These are phyloP conservation scores for Drosophila neotestacea DNA, from an alignment of 2,888 invertebrate genomes.

Conservation along the genomic window DNA sequence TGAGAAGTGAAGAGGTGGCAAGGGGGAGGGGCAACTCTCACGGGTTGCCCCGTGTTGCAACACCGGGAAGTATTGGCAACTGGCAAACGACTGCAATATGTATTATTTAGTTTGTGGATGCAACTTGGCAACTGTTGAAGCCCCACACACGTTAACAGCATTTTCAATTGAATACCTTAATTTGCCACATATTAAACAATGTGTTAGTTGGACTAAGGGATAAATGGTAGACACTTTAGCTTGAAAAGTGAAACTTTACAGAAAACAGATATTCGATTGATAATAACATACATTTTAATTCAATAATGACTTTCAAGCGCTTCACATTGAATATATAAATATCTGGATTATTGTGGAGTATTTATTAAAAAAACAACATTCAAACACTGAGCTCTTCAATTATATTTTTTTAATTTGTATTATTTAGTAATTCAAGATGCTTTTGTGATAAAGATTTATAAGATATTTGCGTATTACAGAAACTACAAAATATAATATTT, in stretches of 20 bases:
- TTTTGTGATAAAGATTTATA: too few species aligned
- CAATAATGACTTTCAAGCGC: conserved; percentile 12
- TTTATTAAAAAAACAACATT: not conserved
- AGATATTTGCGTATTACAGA: too few species aligned
- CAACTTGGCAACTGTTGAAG: conserved; percentile 48
- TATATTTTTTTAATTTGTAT: too few species aligned
- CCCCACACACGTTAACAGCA: conserved; percentile 34
- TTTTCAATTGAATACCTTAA: conserved; percentile 64
- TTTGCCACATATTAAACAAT: conserved; percentile 56
- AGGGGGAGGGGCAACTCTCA: conserved; percentile 36
- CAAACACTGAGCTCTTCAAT: not conserved
- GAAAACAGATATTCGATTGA: not conserved
- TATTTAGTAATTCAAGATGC: not conserved
- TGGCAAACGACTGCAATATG: conserved; percentile 38
- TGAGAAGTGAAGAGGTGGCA: conserved; percentile 27
- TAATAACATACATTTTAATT: not conserved
- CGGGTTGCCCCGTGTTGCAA: conserved; percentile 52
- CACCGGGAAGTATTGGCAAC: conserved; percentile 65
- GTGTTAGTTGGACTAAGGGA: conserved; percentile 13
- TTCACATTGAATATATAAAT: not conserved
- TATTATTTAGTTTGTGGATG: conserved; percentile 30
- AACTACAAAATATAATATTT: too few species aligned
- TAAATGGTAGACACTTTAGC: not conserved
- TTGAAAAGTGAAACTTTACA: conserved; percentile 4
- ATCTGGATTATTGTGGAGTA: not conserved